Conservation (phyloP, 2,888 invertebrate genomes). For the Conomelus anceps region DNA sequence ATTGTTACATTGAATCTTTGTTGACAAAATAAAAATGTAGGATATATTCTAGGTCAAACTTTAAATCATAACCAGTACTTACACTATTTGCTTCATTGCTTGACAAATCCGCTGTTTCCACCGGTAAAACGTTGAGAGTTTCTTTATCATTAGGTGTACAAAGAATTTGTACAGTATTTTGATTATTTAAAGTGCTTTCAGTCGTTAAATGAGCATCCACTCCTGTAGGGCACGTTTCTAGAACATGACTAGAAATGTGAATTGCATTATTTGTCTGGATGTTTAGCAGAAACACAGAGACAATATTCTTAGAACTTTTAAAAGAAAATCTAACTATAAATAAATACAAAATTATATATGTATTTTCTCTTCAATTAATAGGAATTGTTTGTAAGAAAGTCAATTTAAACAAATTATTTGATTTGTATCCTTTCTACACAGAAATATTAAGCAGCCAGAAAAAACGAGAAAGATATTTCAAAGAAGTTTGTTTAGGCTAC, state of each 20-base stretch:
- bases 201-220: background rate
- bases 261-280: background rate
- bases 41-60: too few relatives aligned
- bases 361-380: too few relatives aligned
- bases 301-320: background rate
- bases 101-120: background rate
- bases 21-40: too few relatives aligned
- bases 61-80: too few relatives aligned
- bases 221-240: background rate
- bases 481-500: too few relatives aligned
- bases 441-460: too few relatives aligned
- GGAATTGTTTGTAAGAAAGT: too few relatives aligned
- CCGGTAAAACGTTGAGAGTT: background rate
- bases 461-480: too few relatives aligned
- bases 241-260: background rate
- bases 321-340: background rate
- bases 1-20: too few relatives aligned
- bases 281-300: background rate
- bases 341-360: background rate
- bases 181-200: background rate
- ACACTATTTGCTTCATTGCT: background rate
- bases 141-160: background rate
- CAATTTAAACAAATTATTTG: too few relatives aligned
- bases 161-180: background rate
- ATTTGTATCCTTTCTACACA: too few relatives aligned